phyloP scores from a whole-genome alignment of 2,888 invertebrate species.

The Drosophila fulvimacula region DNA sequence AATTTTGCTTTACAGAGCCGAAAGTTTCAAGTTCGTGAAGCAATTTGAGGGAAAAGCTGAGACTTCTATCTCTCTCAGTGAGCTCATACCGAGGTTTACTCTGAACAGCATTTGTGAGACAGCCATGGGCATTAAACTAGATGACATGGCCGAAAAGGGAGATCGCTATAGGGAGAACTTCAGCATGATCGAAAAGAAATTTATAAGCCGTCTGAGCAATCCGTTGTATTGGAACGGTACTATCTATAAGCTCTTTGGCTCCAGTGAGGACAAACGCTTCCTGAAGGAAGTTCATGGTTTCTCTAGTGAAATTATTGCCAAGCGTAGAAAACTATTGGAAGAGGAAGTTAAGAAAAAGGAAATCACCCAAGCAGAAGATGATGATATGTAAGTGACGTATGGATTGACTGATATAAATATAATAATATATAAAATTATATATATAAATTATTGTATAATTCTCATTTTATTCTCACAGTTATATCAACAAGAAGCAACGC shows the following conservation, averaged over 20 bases:
- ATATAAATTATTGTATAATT: no score
- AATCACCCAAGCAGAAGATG: constrained; percentile 16
- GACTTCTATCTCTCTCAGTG: constrained; percentile 58
- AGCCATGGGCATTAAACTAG: constrained; percentile 77
- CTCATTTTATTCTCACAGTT: constrained; percentile 36
- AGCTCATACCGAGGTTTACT: constrained; percentile 78
- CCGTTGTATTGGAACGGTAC: constrained; percentile 56
- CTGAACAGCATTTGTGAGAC: constrained; percentile 81
- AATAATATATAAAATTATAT: no score
- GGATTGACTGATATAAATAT: no score
- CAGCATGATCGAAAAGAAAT: constrained; percentile 67
- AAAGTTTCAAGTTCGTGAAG: constrained; percentile 75
- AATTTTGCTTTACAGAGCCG: constrained; percentile 52
- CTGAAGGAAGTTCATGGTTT: constrained; percentile 71
- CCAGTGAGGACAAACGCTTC: constrained; percentile 45
- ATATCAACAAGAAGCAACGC: constrained; percentile 65
- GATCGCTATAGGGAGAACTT: constrained; percentile 73
- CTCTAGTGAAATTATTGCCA: constrained; percentile 80
- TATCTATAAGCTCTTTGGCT: constrained; percentile 57
- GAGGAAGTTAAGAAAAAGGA: constrained; percentile 30
- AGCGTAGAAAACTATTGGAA: constrained; percentile 62
- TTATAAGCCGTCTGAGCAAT: constrained; percentile 70
- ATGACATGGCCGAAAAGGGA: constrained; percentile 73
- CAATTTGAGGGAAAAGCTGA: constrained; percentile 50
- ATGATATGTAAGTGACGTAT: constrained; percentile 48